A percentile compares a stretch with the other conserved stretches of the same genome.
These are phyloP conservation scores for Tetrao urogallus DNA, from an alignment of 2,113 vertebrate genomes.

Conservation along the genomic window DNA sequence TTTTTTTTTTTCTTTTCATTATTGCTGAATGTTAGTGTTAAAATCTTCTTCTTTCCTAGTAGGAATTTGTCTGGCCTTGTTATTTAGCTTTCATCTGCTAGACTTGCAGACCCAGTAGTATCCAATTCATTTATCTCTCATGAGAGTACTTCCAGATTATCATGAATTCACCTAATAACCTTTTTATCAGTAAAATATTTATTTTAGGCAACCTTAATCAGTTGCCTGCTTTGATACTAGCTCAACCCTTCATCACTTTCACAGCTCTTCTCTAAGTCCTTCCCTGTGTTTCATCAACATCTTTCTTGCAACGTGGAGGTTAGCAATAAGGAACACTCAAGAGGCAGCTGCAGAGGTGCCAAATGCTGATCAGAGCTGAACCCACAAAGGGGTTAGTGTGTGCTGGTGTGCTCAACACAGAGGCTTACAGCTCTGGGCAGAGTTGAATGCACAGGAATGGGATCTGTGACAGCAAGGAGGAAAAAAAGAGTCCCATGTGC, in stretches of 20 bases:
- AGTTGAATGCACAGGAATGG: neutral
- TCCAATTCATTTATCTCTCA: neutral
- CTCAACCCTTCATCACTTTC: neutral
- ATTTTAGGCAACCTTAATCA: neutral
- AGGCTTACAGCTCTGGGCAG: neutral
- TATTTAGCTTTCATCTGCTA: fast-evolving
- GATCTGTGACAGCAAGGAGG: neutral
- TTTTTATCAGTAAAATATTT: slow-evolving; percentile 12
- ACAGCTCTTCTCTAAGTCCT: neutral
- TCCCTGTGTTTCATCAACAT: neutral
- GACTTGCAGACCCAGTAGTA: neutral
- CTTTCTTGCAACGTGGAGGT: neutral
- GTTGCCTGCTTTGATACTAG: neutral
- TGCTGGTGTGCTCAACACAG: neutral
- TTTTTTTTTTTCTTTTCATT: neutral
- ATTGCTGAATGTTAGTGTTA: fast-evolving
- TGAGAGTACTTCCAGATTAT: neutral
- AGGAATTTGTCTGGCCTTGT: neutral
- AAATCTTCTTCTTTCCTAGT: neutral
- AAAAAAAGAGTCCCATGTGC: slow-evolving; percentile 3
- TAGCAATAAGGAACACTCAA: neutral
- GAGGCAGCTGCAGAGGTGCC: neutral
- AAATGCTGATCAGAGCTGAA: neutral
- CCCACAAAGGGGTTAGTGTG: slow-evolving; percentile 15
- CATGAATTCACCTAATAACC: neutral